Base-by-base conservation (phyloP, 2,797 vertebrate genomes). In the Dicrostonyx torquatus region DNA sequence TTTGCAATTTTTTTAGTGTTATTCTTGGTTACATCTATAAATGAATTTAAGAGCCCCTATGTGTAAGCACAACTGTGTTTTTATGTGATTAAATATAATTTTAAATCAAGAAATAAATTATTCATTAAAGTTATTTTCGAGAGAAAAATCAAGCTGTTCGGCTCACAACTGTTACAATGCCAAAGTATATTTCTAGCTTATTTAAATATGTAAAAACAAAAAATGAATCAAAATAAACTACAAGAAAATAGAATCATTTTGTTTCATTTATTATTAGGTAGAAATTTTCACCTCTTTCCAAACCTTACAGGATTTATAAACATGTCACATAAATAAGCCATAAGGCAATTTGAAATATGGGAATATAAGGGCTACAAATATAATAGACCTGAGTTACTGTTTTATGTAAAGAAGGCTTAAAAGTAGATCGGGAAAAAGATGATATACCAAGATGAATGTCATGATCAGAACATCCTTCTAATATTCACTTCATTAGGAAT, bases 261-360 rank as follows among this genome's bases (percentile, higher is more conserved):
- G 18, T 24, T 53, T 92, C 18, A 48, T 31, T 85, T 45, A 86
- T 70, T 15, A 83, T 84, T 17, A 4, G 45, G 26, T 15, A 6
- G 1, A 77, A 77, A 88, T 77, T 93, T 86, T 70, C 78, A 37
- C 79, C 55, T 70, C 8, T 12, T 94, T 91, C 77, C 2, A 77
- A 75, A 84, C 48, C 78, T 92, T 24, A 66, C 24, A 84, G 31
- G 93, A 87, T 77, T 77, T 80, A 93, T 87, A 91, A 58, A 58
- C 58, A 2, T 80, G 64, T 50, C n/a, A 12, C 70, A 87, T 91
- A 90, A 95, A 95, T 95, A 95, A 93, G 45, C 85, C 89, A 93
- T 88, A 91, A 87, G 66, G 40, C 22, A 95, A 60, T 97, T 96
- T 90, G 29, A 87, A 93, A 90, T n/a, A 58, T 83, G 37, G 11